Conservation (phyloP, 2,888 invertebrate genomes). For the Malthinus flaveolus region DNA sequence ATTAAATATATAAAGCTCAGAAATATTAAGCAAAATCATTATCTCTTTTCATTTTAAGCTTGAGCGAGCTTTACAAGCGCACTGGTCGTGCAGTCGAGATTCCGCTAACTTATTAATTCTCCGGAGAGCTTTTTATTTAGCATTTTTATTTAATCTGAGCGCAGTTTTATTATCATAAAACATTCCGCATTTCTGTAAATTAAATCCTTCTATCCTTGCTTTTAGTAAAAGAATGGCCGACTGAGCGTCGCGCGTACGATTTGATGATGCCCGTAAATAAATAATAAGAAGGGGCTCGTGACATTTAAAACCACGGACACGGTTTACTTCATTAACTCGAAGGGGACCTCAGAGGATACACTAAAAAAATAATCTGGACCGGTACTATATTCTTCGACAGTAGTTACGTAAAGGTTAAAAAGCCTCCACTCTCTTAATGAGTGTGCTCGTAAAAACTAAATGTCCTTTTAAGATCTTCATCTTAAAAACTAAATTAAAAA, state of each 20-base stretch:
- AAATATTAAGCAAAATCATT: slow-evolving; percentile 17
- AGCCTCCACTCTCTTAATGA: slow-evolving; percentile 30
- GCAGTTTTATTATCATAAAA: slow-evolving; percentile 54
- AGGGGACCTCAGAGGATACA: slow-evolving; percentile 50
- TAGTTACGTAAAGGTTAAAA: slow-evolving; percentile 35
- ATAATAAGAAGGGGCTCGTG: slow-evolving; percentile 44
- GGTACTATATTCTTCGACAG: slow-evolving; percentile 41
- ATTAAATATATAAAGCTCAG: slow-evolving; percentile 14
- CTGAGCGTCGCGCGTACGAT: slow-evolving; percentile 34
- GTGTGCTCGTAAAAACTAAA: slow-evolving; percentile 39
- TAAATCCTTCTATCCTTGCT: slow-evolving; percentile 48
- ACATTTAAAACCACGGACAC: slow-evolving; percentile 47
- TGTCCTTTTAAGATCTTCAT: slow-evolving; percentile 39
- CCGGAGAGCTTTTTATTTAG: slow-evolving; percentile 53
- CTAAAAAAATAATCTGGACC: slow-evolving; percentile 54
- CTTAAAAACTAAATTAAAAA: slow-evolving; percentile 54
- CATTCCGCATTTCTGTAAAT: slow-evolving; percentile 55
- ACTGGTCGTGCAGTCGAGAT: slow-evolving; percentile 27
- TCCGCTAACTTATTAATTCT: slow-evolving; percentile 52
- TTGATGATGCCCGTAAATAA: slow-evolving; percentile 49
- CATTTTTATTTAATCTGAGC: slow-evolving; percentile 55
- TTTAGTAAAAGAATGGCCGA: slow-evolving; percentile 23
- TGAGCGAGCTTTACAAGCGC: slow-evolving; percentile 25
- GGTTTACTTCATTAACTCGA: slow-evolving; percentile 53
- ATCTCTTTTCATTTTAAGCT: slow-evolving; percentile 26